Base-by-base conservation (phyloP, 2,888 invertebrate species). In the Drosophila formosana region DNA sequence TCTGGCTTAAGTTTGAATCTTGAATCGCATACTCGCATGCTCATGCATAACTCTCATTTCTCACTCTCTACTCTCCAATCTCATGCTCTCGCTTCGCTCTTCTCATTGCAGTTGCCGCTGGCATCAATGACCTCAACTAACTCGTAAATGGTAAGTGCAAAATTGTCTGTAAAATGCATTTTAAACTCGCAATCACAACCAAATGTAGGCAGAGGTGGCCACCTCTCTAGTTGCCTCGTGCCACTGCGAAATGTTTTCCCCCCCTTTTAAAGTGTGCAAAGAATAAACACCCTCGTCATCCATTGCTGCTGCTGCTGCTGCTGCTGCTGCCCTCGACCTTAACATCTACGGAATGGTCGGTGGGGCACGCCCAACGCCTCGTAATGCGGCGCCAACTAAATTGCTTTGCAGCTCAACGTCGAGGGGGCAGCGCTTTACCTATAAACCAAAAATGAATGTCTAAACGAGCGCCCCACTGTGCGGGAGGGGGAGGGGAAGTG, bases 401-500 rank as follows among this genome's bases (percentile, higher is more conserved):
- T 82, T 82, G 82, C 83, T 75, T 77, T 66, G 64, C 57, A 60
- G 76, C 76, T 66, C 64, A 74, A 58, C 26, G 58, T 58, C 32
- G 52, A 60, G 49, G 60, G 60, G 50, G 61, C 72, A 60, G 74
- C 78, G 61, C 69, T 79, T 69, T 79, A 79, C 81, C 84, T 82
- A 79, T 79, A 82, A 82, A 82, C 82, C 80, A 72, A 85, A 85
- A 82, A 85, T 85, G 82, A 82, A 85, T 82, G 78, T 76, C 81
- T 78, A 72, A 65, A 72, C 69, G 67, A 53, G 41, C 56, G 51
- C 28, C 62, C 57, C 52, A 3, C 25, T 7, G 39, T 30, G 26
- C 1, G 25, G 4, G n/a, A 11, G 23, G 9, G 9, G 46, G 34
- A 13, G 13, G 18, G 1, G 9, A n/a, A 39, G 34, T 13, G 41